A percentile compares a stretch with the other conserved stretches of the same genome.
Evolutionary conservation across 2,797 vertebrate genomes (phyloP).

Genomic region (Miopithecus talapoin): DNA sequence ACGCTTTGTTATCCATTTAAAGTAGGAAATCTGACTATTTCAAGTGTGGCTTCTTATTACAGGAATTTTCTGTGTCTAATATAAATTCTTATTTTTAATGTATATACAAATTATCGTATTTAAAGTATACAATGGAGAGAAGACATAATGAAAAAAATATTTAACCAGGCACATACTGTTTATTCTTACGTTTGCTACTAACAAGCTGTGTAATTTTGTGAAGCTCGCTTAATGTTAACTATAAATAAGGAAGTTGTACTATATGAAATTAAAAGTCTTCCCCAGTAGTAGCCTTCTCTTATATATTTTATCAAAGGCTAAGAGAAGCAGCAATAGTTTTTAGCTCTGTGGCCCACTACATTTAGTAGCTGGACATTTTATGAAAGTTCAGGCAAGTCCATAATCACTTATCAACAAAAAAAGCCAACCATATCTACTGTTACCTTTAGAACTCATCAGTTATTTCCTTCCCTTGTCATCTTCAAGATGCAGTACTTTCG

Average conservation of each 20-base stretch:
- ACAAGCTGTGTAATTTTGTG: neutral
- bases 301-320: neutral
- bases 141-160: neutral
- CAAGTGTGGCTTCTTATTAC: neutral
- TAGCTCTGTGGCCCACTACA: neutral
- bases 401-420: neutral
- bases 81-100: constrained; percentile 25
- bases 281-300: neutral
- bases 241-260: neutral
- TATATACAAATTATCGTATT: neutral
- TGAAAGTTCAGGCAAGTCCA: neutral
- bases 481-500: neutral
- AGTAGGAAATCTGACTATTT: neutral
- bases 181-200: neutral
- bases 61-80: neutral
- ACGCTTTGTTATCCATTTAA: neutral
- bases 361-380: neutral
- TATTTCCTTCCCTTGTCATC: neutral
- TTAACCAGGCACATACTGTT: neutral
- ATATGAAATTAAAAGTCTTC: neutral
- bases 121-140: neutral
- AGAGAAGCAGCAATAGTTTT: neutral
- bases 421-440: neutral
- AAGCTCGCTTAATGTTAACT: neutral
- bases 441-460: neutral